Evolutionary conservation across 2,113 vertebrate species (phyloP).

Genomic region (Xyrauchen texanus): DNA sequence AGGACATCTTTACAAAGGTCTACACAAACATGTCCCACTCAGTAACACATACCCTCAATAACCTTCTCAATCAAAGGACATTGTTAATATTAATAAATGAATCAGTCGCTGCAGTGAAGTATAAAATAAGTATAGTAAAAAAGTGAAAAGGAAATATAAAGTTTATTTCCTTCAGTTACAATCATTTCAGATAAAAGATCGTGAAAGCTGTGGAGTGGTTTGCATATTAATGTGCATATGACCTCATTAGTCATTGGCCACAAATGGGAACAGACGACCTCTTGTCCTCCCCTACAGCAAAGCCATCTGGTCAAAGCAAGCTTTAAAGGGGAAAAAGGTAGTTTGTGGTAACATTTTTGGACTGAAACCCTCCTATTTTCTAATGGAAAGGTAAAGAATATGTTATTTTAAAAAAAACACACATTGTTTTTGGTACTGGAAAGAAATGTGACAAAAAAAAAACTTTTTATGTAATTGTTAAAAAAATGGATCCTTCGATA

Average conservation of each 20-base stretch:
- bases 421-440: no score
- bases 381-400: no score
- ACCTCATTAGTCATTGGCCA: conserved; percentile 10
- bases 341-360: background rate
- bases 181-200: background rate
- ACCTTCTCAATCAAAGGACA: background rate
- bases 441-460: no score
- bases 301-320: conserved; percentile 2
- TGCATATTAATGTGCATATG: background rate
- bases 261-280: background rate
- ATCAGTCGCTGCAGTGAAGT: background rate
- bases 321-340: background rate
- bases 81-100: no score
- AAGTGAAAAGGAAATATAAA: background rate
- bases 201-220: background rate
- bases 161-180: background rate
- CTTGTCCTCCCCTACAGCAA: conserved; percentile 3
- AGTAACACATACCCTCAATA: background rate
- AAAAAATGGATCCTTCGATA: no score
- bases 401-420: no score
- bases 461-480: no score
- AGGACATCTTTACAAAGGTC: no score
- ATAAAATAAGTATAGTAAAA: background rate
- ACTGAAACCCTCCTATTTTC: background rate
- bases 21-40: background rate